Evolutionary conservation across 23 tunicate species (phyloP).

Genomic region (Trididemnum clinides): DNA sequence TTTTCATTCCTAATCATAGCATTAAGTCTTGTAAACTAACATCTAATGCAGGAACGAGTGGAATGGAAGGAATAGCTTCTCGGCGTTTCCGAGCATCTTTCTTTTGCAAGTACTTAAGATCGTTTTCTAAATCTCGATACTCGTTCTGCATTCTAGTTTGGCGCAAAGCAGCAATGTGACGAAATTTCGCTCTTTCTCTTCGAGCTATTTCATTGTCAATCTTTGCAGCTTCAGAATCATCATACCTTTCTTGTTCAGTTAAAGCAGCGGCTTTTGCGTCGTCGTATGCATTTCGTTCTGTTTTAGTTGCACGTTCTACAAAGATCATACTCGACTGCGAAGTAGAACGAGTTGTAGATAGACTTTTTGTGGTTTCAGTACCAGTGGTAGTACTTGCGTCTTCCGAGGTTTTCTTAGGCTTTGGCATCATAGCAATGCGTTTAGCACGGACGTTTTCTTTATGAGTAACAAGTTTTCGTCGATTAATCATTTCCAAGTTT

Average conservation of each 20-base stretch:
- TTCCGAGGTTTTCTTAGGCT: conserved; percentile 16
- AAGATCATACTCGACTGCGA: background rate
- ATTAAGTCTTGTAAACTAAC: conserved; percentile 35
- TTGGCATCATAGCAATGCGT: conserved; percentile 67
- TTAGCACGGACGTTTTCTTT: conserved; percentile 81
- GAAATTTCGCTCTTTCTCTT: conserved; percentile 37
- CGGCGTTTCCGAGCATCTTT: conserved; percentile 50
- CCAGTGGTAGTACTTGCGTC: background rate
- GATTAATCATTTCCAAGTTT: conserved; percentile 1
- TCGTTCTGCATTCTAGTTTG: conserved; percentile 55
- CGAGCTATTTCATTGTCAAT: conserved; percentile 2
- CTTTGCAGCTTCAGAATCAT: background rate
- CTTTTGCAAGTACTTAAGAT: conserved; percentile 24
- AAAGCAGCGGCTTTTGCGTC: conserved; percentile 21
- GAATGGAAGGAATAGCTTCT: conserved; percentile 1
- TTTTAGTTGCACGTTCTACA: conserved; percentile 21
- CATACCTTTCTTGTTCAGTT: conserved; percentile 21
- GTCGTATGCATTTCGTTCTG: conserved; percentile 31
- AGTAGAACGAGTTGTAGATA: background rate
- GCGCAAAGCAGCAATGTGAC: conserved; percentile 48
- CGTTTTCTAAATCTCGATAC: conserved; percentile 30
- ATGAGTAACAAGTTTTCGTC: conserved; percentile 36
- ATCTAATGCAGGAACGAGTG: conserved; percentile 1
- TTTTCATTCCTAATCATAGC: background rate
- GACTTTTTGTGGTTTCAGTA: background rate